Conservation (phyloP, 2,113 vertebrate species). For the Pluvialis apricaria region DNA sequence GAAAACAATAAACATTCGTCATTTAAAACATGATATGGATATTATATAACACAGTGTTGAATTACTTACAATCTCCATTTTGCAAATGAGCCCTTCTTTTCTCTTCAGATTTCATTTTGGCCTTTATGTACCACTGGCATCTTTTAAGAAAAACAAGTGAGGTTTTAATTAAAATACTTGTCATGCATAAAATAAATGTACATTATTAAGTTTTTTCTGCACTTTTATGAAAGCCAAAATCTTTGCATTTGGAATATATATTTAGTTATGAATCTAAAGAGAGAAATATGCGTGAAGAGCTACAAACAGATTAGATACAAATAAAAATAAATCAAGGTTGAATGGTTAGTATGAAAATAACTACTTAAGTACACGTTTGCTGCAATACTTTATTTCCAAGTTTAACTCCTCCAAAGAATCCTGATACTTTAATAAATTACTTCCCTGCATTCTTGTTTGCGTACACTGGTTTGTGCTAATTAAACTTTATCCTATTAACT, state of each 20-base stretch:
- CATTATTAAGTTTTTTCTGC: background rate
- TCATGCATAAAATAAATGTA: background rate
- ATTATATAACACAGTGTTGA: background rate
- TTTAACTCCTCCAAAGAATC: background rate
- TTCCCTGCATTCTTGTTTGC: background rate
- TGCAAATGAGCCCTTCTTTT: conserved; percentile 90
- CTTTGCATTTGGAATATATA: background rate
- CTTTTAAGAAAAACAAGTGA: conserved; percentile 71
- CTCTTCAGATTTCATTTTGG: conserved; percentile 97
- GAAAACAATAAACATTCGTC: background rate
- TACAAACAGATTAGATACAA: background rate
- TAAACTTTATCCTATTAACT: background rate
- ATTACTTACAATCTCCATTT: conserved; percentile 89
- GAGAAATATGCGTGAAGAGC: background rate
- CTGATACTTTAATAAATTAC: background rate
- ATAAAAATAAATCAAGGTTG: background rate
- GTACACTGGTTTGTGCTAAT: background rate
- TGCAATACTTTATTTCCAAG: background rate
- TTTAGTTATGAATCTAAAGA: background rate
- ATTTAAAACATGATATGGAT: background rate
- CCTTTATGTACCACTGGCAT: conserved; percentile 97
- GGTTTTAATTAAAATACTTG: background rate
- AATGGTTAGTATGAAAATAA: background rate
- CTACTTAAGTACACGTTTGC: background rate
- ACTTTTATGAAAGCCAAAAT: background rate